A percentile compares a stretch with the other conserved stretches of the same genome.
These are phyloP conservation scores for Ceraclea dissimilis DNA, from an alignment of 2,888 invertebrate species.

Conservation along the genomic window DNA sequence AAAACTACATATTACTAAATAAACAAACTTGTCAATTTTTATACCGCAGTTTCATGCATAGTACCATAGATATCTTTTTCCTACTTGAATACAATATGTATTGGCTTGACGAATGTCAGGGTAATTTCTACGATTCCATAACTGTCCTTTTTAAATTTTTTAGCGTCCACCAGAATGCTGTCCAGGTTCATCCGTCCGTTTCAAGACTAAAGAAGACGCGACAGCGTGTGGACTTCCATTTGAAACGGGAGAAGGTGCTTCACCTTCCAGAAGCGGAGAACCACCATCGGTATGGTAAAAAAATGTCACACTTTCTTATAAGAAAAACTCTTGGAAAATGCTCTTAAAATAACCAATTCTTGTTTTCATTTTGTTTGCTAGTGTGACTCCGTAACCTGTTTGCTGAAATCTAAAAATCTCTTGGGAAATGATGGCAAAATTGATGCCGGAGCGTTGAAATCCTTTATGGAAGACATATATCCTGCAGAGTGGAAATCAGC, in stretches of 20 bases:
- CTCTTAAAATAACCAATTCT: not conserved
- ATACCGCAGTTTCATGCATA: not conserved
- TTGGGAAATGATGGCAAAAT: conserved; percentile 15
- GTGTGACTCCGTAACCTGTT: conserved; percentile 15
- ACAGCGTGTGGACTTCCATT: conserved; percentile 6
- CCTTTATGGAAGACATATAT: conserved; percentile 14
- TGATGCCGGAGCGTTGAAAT: conserved; percentile 11
- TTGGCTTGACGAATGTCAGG: too few relatives aligned
- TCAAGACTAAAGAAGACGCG: conserved; percentile 6
- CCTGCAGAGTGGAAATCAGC: conserved; percentile 15
- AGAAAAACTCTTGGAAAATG: not conserved
- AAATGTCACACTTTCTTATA: not conserved
- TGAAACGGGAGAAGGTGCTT: not conserved
- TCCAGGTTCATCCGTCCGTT: not conserved
- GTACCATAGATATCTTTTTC: not conserved
- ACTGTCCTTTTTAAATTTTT: too few relatives aligned
- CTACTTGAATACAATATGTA: too few relatives aligned
- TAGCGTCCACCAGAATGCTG: conserved; percentile 4
- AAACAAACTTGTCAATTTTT: not conserved
- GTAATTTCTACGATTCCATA: too few relatives aligned
- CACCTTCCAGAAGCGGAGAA: not conserved
- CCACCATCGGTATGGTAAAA: not conserved
- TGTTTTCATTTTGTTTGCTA: conserved; percentile 2
- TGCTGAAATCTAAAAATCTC: conserved; percentile 17
- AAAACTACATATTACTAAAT: too few relatives aligned